Evolutionary conservation across 2,113 vertebrate species (phyloP), one percentile per base, ranked within the genome.

Genomic region (Oncorhynchus nerka): DNA sequence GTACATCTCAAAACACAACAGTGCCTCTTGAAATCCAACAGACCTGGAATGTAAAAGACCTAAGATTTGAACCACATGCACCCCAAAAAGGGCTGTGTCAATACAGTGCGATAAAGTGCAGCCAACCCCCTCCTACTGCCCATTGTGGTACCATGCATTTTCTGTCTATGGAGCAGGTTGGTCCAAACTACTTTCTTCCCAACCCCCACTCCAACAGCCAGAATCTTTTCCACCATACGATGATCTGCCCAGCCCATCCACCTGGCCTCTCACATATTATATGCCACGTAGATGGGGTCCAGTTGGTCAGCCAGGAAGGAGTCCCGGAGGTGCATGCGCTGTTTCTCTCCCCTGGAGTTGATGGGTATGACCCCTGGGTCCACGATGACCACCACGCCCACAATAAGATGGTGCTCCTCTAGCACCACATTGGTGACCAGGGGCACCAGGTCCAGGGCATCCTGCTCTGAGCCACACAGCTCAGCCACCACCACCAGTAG

Each of bases 221-320:
- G n/a, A 11, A 66, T 66, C n/a, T 9, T 5, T 62, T 22, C 55
- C 68, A 20, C 76, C 66, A 34, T 55, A 34, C 15, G 59, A 61
- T 1, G 59, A 39, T 68, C 4, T 1, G 61, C 2, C 68, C 19
- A 19, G 30, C 30, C 22, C 48, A 28, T 71, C 22, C 51, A 4
- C 20, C 57, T 34, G 55, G 15, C 51, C 19, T n/a, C 83, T 94
- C 92, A 99, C 98, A 99, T 99, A 90, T 99, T 99, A 83, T 99
- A 99, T 3, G 97, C 97, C 49, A 99, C 97, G 0, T 99, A 99
- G 71, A 99, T 99, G 81, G 98, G 98, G 89, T 99, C 98, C 80
- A 99, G 87, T 86, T 99, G 97, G 82, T 99, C 98, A 0, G 97
- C 97, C 0, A 99, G 93, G 86, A 99, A 99, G 30, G 97, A 98